These are phyloP conservation scores for Tetraodon nigroviridis DNA, from an alignment of 2,113 vertebrate genomes.

Conservation along the genomic window DNA sequence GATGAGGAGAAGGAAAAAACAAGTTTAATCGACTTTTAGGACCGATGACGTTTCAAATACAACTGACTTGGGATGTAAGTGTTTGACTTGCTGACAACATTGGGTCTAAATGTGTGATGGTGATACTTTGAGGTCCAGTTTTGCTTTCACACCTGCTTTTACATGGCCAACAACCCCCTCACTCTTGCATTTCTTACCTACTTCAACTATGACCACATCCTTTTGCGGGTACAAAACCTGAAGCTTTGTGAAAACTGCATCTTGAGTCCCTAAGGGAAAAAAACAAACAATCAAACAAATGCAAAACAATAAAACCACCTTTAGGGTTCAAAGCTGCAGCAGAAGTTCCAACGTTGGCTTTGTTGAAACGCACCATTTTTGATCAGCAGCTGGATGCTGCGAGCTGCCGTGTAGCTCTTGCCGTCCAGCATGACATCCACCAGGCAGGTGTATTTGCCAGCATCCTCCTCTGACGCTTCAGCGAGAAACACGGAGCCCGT, in stretches of 20 bases:
- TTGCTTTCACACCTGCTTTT: too few relatives aligned
- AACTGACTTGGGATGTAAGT: background rate
- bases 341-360: background rate
- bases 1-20: background rate
- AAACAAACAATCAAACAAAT: background rate
- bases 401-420: conserved; percentile 39
- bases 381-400: conserved; percentile 46
- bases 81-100: background rate
- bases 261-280: background rate
- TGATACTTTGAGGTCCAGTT: too few relatives aligned
- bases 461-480: background rate
- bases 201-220: conserved; percentile 34
- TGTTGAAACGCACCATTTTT: background rate
- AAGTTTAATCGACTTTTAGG: background rate
- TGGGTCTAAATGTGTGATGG: too few relatives aligned
- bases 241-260: conserved; percentile 10
- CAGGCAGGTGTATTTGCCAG: conserved; percentile 67
- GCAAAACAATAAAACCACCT: background rate
- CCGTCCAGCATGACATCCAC: conserved; percentile 43
- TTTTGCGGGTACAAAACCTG: conserved; percentile 40
- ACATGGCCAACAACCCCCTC: too few relatives aligned
- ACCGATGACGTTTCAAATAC: background rate
- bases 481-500: background rate
- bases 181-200: conserved; percentile 46
- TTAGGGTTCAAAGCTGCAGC: background rate